Conservation (phyloP, 2,888 invertebrate species). For the Phragmatobia fuliginosa region DNA sequence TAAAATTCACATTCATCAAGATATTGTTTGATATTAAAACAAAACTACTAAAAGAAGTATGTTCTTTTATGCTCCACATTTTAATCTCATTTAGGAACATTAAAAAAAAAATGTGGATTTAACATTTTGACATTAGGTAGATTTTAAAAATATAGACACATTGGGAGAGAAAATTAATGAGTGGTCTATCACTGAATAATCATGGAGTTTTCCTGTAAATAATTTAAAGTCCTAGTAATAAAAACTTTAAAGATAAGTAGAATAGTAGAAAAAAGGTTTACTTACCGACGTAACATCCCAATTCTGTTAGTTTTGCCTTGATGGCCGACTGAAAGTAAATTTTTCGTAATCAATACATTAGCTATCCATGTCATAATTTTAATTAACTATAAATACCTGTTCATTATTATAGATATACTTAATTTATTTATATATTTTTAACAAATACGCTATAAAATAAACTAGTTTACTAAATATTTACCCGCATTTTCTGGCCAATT, state of each 20-base stretch:
- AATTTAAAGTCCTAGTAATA: too few relatives aligned
- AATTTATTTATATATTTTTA: neutral
- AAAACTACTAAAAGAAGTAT: too few relatives aligned
- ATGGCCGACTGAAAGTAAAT: slow-evolving; percentile 93
- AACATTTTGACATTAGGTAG: neutral
- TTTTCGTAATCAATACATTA: slow-evolving; percentile 22
- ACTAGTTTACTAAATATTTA: slow-evolving; percentile 73
- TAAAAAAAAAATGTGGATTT: neutral
- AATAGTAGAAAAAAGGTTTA: slow-evolving; percentile 33
- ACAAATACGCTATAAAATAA: neutral
- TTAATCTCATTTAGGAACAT: too few relatives aligned
- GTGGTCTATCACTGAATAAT: too few relatives aligned
- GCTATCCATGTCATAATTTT: slow-evolving; percentile 2
- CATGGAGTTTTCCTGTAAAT: too few relatives aligned
- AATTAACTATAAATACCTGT: neutral
- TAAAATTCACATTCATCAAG: too few relatives aligned
- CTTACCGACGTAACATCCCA: slow-evolving; percentile 97
- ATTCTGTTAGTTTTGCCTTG: slow-evolving; percentile 96
- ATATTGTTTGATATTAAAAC: too few relatives aligned
- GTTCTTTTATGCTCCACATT: too few relatives aligned
- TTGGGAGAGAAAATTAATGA: too few relatives aligned
- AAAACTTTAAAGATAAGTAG: neutral
- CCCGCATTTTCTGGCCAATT: slow-evolving; percentile 95
- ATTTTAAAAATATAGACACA: neutral
- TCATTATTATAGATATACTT: neutral